Percentiles rank a stretch among this genome's conserved stretches.
phyloP scores from a whole-genome alignment of 2,797 vertebrate genomes.

The Brachymystax lenok region DNA sequence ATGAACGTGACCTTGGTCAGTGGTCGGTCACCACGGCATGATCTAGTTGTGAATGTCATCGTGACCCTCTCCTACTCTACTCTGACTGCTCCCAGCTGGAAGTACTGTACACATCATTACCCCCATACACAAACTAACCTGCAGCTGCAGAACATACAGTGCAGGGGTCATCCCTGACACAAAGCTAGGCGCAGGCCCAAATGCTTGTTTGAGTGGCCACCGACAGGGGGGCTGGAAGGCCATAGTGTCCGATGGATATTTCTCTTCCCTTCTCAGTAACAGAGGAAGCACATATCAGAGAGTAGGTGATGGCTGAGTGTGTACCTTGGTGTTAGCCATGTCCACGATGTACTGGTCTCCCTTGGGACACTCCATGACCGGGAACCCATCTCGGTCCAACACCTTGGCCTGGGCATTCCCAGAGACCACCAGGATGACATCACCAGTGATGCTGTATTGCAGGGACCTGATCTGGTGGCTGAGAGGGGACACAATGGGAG shows the following conservation, averaged over 20 bases:
- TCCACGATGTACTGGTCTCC: slow-evolving; percentile 99
- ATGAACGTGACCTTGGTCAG: not conserved
- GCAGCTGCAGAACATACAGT: too few relatives aligned
- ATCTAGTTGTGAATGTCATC: slow-evolving; percentile 19
- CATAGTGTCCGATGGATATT: not conserved
- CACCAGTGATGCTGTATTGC: slow-evolving; percentile 94
- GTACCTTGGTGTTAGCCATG: slow-evolving; percentile 98
- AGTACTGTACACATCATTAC: slow-evolving; percentile 48
- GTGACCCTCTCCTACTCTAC: too few relatives aligned
- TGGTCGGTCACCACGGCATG: slow-evolving; percentile 24
- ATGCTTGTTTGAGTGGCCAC: too few relatives aligned
- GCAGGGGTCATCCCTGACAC: too few relatives aligned
- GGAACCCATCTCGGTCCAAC: slow-evolving; percentile 95
- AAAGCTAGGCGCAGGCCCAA: too few relatives aligned
- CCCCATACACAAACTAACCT: slow-evolving; percentile 35
- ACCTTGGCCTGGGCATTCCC: slow-evolving; percentile 97
- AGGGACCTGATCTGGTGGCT: slow-evolving; percentile 95
- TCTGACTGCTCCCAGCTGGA: slow-evolving; percentile 39
- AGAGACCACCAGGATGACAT: slow-evolving; percentile 93
- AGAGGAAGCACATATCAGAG: not conserved
- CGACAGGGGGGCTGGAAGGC: too few relatives aligned
- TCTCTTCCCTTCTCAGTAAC: not conserved
- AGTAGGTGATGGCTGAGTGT: not conserved
- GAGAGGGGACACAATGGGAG: slow-evolving; percentile 10
- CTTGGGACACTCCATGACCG: slow-evolving; percentile 94